phyloP scores from a whole-genome alignment of 1,140 invertebrate species.

The Trichonephila inaurata region DNA sequence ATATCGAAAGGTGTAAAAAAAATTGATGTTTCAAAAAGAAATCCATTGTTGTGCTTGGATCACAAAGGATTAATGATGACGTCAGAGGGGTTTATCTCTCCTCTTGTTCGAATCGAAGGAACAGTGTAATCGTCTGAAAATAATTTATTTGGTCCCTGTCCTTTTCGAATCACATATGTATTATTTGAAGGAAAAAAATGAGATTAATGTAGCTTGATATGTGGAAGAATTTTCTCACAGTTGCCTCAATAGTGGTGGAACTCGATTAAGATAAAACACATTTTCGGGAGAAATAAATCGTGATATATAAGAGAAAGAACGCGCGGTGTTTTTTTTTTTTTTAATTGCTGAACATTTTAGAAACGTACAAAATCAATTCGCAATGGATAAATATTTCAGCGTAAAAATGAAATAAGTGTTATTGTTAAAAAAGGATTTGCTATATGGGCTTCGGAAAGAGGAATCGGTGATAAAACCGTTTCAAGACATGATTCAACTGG shows the following conservation, averaged over 20 bases:
- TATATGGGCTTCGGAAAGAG: too few species aligned
- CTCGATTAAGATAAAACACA: neutral
- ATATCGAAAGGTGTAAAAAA: neutral
- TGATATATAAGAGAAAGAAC: neutral
- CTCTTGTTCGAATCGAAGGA: neutral
- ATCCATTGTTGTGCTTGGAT: neutral
- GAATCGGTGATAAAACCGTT: too few species aligned
- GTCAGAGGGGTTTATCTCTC: neutral
- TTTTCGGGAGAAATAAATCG: neutral
- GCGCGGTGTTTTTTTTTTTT: too few species aligned
- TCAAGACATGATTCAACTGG: too few species aligned
- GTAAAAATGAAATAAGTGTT: too few species aligned
- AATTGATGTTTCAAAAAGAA: neutral
- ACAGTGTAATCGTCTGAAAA: constrained; percentile 23
- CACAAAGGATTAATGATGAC: constrained; percentile 31
- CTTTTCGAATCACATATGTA: neutral
- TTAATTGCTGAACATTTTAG: neutral
- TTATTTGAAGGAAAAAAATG: neutral
- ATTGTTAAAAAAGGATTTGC: too few species aligned
- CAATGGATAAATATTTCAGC: neutral
- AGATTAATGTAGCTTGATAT: neutral
- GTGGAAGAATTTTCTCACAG: neutral
- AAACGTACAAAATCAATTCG: neutral
- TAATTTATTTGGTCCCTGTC: constrained; percentile 2
- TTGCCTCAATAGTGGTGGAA: neutral